These are phyloP conservation scores for Xestia rhomboidea DNA, from an alignment of 2,888 invertebrate genomes.

Conservation along the genomic window DNA sequence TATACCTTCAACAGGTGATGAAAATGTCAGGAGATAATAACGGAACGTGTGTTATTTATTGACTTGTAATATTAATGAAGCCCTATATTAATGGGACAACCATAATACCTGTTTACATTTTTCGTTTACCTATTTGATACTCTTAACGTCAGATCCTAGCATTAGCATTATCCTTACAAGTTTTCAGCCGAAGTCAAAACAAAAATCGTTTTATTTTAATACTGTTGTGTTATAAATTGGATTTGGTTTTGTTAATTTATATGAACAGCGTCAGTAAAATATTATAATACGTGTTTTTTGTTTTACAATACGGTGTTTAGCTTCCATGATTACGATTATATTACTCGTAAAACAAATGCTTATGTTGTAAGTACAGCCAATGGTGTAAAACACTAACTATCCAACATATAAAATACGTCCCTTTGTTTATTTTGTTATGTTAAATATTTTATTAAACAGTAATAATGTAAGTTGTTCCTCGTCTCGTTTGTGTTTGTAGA, in stretches of 20 bases:
- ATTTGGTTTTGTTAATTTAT: not conserved
- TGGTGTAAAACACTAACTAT: not conserved
- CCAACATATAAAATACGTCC: not conserved
- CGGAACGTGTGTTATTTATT: conserved; percentile 64
- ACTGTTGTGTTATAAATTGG: not conserved
- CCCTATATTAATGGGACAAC: conserved; percentile 46
- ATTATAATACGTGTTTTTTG: not conserved
- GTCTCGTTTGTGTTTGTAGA: not conserved
- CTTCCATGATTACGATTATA: not conserved
- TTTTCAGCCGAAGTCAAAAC: not conserved
- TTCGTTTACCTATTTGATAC: conserved; percentile 7
- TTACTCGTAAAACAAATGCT: not conserved
- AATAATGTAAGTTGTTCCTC: not conserved
- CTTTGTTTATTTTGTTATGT: not conserved
- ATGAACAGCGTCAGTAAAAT: not conserved
- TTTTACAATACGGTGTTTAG: not conserved
- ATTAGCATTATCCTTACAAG: not conserved
- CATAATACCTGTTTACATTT: conserved; percentile 34
- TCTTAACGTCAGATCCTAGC: not conserved
- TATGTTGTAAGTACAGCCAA: not conserved
- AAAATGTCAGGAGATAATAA: conserved; percentile 75
- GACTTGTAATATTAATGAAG: conserved; percentile 64
- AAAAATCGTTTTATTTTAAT: not conserved
- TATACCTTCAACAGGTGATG: conserved; percentile 71
- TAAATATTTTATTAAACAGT: not conserved